Percentiles rank a stretch among this genome's conserved stretches.
phyloP scores from a whole-genome alignment of 2,113 vertebrate species.

The Scomber scombrus region DNA sequence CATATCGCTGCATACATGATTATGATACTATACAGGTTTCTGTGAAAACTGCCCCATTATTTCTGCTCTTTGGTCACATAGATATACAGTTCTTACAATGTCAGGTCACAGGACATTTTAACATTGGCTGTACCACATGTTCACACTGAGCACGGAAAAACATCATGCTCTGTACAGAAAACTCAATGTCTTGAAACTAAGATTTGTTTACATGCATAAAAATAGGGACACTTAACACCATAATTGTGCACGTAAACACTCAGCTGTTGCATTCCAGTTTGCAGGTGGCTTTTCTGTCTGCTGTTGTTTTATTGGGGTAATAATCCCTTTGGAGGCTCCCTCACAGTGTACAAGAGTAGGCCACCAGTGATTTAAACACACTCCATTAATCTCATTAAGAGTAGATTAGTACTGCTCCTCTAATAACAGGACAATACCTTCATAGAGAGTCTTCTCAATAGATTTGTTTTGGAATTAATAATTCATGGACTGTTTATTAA shows the following conservation, averaged over 20 bases:
- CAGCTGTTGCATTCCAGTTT: not conserved
- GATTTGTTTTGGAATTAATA: constrained; percentile 11
- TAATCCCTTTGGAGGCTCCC: not conserved
- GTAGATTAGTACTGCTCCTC: not conserved
- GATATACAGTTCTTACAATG: too few relatives aligned
- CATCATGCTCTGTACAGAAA: too few relatives aligned
- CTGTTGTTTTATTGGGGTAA: not conserved
- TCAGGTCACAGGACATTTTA: too few relatives aligned
- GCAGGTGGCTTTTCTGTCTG: not conserved
- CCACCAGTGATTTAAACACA: too few relatives aligned
- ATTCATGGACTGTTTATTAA: constrained; percentile 31
- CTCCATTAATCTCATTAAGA: not conserved
- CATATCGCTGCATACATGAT: too few relatives aligned
- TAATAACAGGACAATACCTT: not conserved
- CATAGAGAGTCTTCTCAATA: not conserved
- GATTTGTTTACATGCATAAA: not conserved
- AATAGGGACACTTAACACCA: too few relatives aligned
- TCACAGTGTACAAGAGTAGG: not conserved
- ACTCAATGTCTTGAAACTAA: not conserved
- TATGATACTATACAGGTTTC: too few relatives aligned
- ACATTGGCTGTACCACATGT: too few relatives aligned
- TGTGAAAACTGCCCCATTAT: too few relatives aligned
- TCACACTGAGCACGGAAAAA: too few relatives aligned
- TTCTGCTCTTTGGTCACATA: too few relatives aligned
- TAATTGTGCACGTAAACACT: not conserved